A percentile compares a stretch with the other conserved stretches of the same genome.
phyloP scores from a whole-genome alignment of 2,797 vertebrate genomes.

The Borostomias antarcticus region DNA sequence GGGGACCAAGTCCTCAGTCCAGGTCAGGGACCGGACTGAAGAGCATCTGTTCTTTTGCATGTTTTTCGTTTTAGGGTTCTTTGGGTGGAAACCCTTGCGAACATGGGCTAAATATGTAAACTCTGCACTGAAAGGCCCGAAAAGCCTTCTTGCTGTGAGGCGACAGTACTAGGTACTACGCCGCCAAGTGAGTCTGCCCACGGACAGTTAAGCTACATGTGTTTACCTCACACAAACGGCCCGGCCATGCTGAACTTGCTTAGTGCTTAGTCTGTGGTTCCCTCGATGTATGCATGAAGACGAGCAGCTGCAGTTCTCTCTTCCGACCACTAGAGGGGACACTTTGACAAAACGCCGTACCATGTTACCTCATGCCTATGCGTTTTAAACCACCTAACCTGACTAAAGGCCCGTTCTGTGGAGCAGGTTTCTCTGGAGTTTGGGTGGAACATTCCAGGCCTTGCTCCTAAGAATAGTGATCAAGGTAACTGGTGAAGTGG shows the following conservation, averaged over 20 bases:
- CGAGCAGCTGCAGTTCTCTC: not conserved
- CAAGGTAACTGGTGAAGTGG: conserved; percentile 3
- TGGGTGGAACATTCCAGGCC: conserved; percentile 10
- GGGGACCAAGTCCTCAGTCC: too few relatives aligned
- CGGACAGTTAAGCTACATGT: not conserved
- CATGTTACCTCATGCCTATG: conserved; percentile 4
- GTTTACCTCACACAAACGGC: not conserved
- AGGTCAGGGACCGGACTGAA: too few relatives aligned
- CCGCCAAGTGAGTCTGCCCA: not conserved
- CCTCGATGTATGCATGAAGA: not conserved
- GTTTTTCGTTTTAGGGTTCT: too few relatives aligned
- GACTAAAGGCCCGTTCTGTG: conserved; percentile 16
- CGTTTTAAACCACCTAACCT: conserved; percentile 36
- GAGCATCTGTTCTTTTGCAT: too few relatives aligned
- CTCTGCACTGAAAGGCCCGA: too few relatives aligned
- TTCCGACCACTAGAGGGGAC: conserved; percentile 55
- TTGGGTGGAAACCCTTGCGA: too few relatives aligned
- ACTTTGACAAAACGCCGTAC: conserved; percentile 8
- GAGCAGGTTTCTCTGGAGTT: too few relatives aligned
- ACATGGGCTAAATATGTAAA: too few relatives aligned
- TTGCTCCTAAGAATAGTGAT: conserved; percentile 19
- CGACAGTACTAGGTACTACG: too few relatives aligned
- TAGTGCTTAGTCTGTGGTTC: not conserved
- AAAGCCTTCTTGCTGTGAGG: too few relatives aligned
- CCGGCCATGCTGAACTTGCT: not conserved